Base-by-base conservation (phyloP, 2,888 invertebrate species). In the Aspidiotus destructor region DNA sequence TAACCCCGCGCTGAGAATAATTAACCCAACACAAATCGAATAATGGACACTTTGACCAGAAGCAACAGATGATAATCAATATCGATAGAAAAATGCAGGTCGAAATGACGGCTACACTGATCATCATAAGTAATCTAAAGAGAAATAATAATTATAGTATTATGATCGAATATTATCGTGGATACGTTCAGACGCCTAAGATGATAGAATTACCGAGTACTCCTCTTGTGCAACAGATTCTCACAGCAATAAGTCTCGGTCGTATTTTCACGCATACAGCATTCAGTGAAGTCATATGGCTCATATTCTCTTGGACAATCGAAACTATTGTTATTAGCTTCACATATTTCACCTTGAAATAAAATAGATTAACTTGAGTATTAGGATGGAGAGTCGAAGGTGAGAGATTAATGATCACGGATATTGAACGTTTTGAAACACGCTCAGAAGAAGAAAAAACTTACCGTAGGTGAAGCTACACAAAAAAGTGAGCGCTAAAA, bases 31-130 rank as follows among this genome's bases (percentile, higher is more conserved):
- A 78, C 5, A 75, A 74, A 53, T 75, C 73, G 72, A 75, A 77
- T 10, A 77, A 73, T 1, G 76, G 77, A 71, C 77, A 78, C n/a
- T 73, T 73, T 48, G 76, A 76, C 76, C 76, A 77, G 73, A 78
- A 78, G 71, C 77, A 78, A 72, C 77, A 78, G 8, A 77, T 71
- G 53, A 76, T 73, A 63, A 76, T 73, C 9, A 74, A 67, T 28
- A 75, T 69, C 40, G 75, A 73, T 41, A 75, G 54, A 13, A 73
- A 68, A n/a, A 75, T 53, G 71, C 76, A 74, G 44, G 73, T 63
- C 53, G 73, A 67, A 63, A 76, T 75, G 41, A 77, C 76, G 63
- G 73, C 72, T 13, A 76, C 70, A 40, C 75, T 74, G 42, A 75
- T 73, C 16, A 74, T 73, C 73, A 75, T 75, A n/a, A 76, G 74